Evolutionary conservation across 1,140 invertebrate species (phyloP).

Genomic region (Pogonognathellus flavescens): DNA sequence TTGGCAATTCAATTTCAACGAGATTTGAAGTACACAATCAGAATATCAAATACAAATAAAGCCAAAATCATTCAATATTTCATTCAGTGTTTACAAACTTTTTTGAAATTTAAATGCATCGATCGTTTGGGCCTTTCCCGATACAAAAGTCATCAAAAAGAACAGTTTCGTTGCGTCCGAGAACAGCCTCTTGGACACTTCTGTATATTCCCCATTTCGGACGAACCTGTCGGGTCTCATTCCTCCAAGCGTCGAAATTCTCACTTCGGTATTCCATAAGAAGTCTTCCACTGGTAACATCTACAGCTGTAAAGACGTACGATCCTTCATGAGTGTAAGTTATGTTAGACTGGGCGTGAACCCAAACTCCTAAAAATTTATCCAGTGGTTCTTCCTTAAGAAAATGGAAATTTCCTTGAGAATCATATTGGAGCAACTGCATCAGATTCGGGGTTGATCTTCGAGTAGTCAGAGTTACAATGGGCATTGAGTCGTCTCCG

Average conservation of each 20-base stretch:
- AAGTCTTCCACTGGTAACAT: not conserved
- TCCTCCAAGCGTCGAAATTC: constrained; percentile 60
- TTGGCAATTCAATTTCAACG: too few species aligned
- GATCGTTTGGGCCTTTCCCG: constrained; percentile 9
- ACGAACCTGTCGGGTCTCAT: constrained; percentile 13
- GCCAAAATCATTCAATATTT: too few species aligned
- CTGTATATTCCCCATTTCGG: constrained; percentile 62
- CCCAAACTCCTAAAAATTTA: constrained; percentile 52
- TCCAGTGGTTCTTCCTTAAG: not conserved
- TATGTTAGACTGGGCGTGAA: constrained; percentile 31
- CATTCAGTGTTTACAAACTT: too few species aligned
- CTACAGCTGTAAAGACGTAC: constrained; percentile 19
- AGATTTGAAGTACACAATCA: too few species aligned
- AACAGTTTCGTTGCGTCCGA: constrained; percentile 48
- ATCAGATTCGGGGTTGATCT: constrained; percentile 26
- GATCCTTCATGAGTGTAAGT: constrained; percentile 39
- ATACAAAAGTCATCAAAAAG: constrained; percentile 56
- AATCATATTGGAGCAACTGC: constrained; percentile 52
- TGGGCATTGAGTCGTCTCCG: constrained; percentile 56
- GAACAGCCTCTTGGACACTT: constrained; percentile 41
- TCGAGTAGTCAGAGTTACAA: constrained; percentile 59
- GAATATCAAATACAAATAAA: too few species aligned
- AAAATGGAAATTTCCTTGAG: constrained; percentile 3
- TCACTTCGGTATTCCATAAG: constrained; percentile 16
- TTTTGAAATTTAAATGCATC: too few species aligned